Base-by-base conservation (phyloP, 2,113 vertebrate genomes). In the Rhynchopsitta pachyrhyncha region DNA sequence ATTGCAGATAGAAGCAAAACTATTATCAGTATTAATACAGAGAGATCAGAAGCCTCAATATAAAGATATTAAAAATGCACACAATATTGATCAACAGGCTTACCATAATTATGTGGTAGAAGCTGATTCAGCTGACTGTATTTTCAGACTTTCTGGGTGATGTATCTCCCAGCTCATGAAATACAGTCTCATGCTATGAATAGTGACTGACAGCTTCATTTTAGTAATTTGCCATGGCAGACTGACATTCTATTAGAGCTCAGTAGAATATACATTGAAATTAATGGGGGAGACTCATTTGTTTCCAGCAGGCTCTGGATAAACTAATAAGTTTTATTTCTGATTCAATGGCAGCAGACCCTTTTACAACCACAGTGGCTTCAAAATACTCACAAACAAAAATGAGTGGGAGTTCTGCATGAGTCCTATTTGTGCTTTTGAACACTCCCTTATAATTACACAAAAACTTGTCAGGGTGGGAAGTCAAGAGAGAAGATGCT, bases 21-120 rank as follows among this genome's bases (percentile, higher is more conserved):
- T 88, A 92, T 93, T 91, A 92, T 69, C 92, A 93, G 82, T 76
- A 88, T 76, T 95, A 94, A 93, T 57, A 64, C 0, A 44, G 33
- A 76, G 69, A 90, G 77, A 93, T 79, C 80, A 93, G 77, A 90
- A 86, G n/a, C 49, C 83, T 92, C 86, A 69, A 35, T 85, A 73
- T 39, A 67, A 89, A 92, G 84, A 81, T 50, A 91, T 89, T 91
- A 92, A 95, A 95, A 95, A 85, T 59, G 84, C 81, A 91, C 57
- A 85, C 33, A 87, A 29, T 87, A 95, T 82, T 82, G 85, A 95
- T 93, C 13, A 60, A 74, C 83, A 90, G 53, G 46, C 86, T 95
- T 89, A 46, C 46, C 64, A 46, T 92, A 87, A 93, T 89, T 91
- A 91, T 47, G 66, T 5, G 50, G 60, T 4, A 88, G 83, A 70